These are phyloP conservation scores for Sebastes kiyomatsui DNA, from an alignment of 2,797 vertebrate genomes.

Conservation along the genomic window DNA sequence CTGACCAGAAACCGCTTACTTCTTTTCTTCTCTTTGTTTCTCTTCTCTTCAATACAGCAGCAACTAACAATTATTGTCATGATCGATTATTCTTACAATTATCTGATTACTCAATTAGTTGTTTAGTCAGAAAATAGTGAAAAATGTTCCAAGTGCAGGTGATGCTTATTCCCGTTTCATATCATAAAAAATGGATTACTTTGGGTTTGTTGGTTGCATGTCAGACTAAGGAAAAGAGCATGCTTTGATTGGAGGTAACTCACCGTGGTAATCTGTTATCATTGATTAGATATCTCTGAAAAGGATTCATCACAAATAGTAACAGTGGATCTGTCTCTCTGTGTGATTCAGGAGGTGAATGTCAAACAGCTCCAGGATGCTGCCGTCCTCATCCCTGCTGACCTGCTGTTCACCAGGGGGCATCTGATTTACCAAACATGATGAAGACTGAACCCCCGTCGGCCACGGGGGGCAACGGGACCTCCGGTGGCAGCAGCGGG, in stretches of 20 bases:
- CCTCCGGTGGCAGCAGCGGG: slow-evolving; percentile 67
- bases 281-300: neutral
- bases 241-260: neutral
- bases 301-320: neutral
- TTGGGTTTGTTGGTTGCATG: neutral
- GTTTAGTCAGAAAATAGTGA: neutral
- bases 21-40: neutral
- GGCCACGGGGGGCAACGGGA: slow-evolving; percentile 70
- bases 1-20: neutral
- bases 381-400: slow-evolving; percentile 68
- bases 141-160: neutral
- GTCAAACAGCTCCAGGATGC: slow-evolving; percentile 74
- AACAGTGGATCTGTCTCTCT: neutral
- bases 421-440: slow-evolving; percentile 86
- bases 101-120: neutral
- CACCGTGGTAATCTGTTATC: neutral
- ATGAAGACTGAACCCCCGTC: slow-evolving; percentile 94
- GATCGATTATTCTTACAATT: neutral
- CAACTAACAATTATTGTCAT: neutral
- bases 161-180: neutral
- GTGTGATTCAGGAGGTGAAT: slow-evolving; percentile 49
- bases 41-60: neutral
- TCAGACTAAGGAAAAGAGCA: neutral
- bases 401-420: slow-evolving; percentile 46
- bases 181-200: neutral